Percentiles rank a stretch among this genome's conserved stretches.
Evolutionary conservation across 2,888 invertebrate genomes (phyloP).

Genomic region (Lydus trimaculatus): DNA sequence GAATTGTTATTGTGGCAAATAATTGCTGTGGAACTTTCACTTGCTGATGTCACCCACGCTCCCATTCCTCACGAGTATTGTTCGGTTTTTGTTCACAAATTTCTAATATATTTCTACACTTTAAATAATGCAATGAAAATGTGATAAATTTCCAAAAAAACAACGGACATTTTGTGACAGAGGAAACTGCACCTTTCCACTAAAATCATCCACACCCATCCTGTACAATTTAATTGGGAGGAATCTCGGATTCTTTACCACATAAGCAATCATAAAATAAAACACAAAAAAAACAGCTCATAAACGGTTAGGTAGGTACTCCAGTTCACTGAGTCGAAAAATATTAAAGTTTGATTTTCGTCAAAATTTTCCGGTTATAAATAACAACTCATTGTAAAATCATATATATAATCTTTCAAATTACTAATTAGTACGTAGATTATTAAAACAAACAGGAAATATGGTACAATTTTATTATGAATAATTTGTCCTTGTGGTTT

Average conservation of each 20-base stretch:
- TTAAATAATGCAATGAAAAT: background rate
- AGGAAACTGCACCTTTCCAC: constrained; percentile 30
- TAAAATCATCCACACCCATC: constrained; percentile 26
- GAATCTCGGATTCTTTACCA: constrained; percentile 1
- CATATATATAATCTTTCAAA: background rate
- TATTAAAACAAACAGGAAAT: background rate
- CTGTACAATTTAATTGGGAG: constrained; percentile 17
- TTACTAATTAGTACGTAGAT: background rate
- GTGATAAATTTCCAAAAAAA: too few relatives aligned
- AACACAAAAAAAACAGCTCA: background rate
- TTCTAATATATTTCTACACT: constrained; percentile 11
- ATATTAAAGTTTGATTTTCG: constrained; percentile 13
- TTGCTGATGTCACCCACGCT: constrained; percentile 16
- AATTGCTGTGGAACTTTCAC: constrained; percentile 7
- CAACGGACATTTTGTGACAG: background rate
- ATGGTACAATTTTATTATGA: background rate
- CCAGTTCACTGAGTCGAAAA: constrained; percentile 25
- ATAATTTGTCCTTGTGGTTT: background rate
- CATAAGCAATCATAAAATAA: background rate
- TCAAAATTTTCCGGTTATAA: constrained; percentile 11
- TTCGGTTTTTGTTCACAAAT: background rate
- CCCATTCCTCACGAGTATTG: background rate
- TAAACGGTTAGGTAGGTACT: constrained; percentile 15
- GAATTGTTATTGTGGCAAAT: constrained; percentile 1
- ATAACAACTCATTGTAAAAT: background rate